Evolutionary conservation across 2,797 vertebrate genomes (phyloP).

Genomic region (Sternarchorhynchus goeldii): DNA sequence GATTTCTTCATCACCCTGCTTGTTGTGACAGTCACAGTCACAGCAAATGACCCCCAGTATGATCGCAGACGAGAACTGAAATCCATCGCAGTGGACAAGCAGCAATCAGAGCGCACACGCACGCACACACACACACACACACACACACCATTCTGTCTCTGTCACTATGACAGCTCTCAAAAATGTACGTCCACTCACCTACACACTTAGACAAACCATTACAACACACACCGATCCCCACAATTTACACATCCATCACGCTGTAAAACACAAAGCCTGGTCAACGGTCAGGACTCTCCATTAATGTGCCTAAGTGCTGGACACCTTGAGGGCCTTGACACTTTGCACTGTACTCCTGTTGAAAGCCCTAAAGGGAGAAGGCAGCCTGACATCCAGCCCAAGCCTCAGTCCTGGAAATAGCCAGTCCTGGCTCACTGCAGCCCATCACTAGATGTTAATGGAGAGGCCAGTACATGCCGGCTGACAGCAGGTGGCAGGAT

Average conservation of each 20-base stretch:
- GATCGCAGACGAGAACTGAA: too few species aligned
- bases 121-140: too few species aligned
- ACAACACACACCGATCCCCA: neutral
- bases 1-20: too few species aligned
- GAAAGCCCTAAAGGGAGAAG: neutral
- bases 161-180: neutral
- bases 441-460: neutral
- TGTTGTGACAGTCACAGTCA: too few species aligned
- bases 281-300: constrained; percentile 36
- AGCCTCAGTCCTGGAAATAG: neutral
- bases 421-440: neutral
- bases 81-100: too few species aligned
- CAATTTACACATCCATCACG: constrained; percentile 21
- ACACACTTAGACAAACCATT: neutral
- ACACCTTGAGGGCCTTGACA: neutral
- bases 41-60: too few species aligned
- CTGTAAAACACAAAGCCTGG: neutral
- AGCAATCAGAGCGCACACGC: too few species aligned
- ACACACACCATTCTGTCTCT: too few species aligned
- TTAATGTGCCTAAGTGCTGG: constrained; percentile 6
- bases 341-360: neutral
- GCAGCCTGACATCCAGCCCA: too few species aligned
- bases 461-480: neutral
- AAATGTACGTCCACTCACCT: neutral
- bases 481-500: neutral